Evolutionary conservation across 2,797 vertebrate species (phyloP), one percentile per base, ranked within the genome.

Genomic region (Danio albolineatus): DNA sequence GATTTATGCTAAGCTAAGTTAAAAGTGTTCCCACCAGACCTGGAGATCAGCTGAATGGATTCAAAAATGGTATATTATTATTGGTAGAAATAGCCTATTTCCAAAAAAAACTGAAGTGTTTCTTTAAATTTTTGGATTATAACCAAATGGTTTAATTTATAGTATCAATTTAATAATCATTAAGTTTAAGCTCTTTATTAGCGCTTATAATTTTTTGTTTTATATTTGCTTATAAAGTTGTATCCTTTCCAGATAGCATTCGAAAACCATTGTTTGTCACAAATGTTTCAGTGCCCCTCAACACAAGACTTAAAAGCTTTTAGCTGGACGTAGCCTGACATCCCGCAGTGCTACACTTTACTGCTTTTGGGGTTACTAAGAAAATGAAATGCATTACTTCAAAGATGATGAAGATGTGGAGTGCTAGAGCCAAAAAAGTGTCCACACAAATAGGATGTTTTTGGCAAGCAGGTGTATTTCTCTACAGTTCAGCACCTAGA

Each of bases 271-370:
- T 14, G 19, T 59, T 67, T 69, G 19, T 36, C 43, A 17, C 41
- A 48, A 77, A 77, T 6, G 51, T 48, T 77, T 67, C 5, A 77
- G 65, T 57, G 21, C 41, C 62, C 19, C 14, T 28, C 62, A 78
- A 28, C 6, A 53, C 17, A 21, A 7, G 8, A 64, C 28, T 9
- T 54, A 65, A 82, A 72, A 82, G 74, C 80, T 59, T 78, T 73
- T 17, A 77, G 48, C 13, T 59, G 41, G 41, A 44, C 17, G 64
- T 8, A 46, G 39, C 16, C 57, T 69, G 73, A 44, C 59, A 8
- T 71, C 10, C 41, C 14, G 16, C 36, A 70, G 28, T 38, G 16
- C 39, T 49, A 57, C 51, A 36, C 36, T 60, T 69, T 76, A 60
- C 41, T 36, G 65, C 65, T 54, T 81, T 71, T 51, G 46, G 61